Base-by-base conservation (phyloP, 2,113 vertebrate species). In the Scalopus aquaticus region DNA sequence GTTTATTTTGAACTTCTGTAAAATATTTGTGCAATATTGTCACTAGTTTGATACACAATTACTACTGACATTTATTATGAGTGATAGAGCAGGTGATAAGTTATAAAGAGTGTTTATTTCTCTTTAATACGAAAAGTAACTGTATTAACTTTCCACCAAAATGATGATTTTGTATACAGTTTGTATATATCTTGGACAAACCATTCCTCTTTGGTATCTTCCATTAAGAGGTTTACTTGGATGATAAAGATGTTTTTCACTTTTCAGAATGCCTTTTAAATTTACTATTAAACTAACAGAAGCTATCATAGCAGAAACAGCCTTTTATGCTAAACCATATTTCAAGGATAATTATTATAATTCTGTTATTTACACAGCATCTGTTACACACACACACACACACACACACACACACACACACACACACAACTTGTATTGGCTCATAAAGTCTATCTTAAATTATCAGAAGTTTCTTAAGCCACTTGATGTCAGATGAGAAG, bases 271-370 rank as follows among this genome's bases (percentile, higher is more conserved):
- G 19, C 0, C 3, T 67, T 91, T 70, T 56, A 24, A 91, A 65
- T 79, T 89, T 94, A 9, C 51, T 89, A 7, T 91, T 95, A n/a
- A 83, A 79, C 78, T 12, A 37, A 69, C n/a, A n/a, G n/a, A n/a
- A n/a, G n/a, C n/a, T 74, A 65, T 72, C 6, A 69, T 56, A 60
- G 44, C 28, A 91, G 39, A 62, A 73, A 16, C 19, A 42, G 17
- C 54, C 19, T 95, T 80, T 84, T 9, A 74, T 78, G 37, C n/a
- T 86, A 78, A 93, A 13, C 5, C 17, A 13, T 78, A 93, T 77
- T 74, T 95, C 26, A 77, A 85, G 58, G 87, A 46, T 37, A 69
- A 62, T 54, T 80, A 46, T 69, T 76, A 67, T 72, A 54, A 37
- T 78, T 51, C 2, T 88, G 35, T 73, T 88, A 32, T 92, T 92